Base-by-base conservation (phyloP, 2,797 vertebrate genomes). In the Pseudopleuronectes americanus region DNA sequence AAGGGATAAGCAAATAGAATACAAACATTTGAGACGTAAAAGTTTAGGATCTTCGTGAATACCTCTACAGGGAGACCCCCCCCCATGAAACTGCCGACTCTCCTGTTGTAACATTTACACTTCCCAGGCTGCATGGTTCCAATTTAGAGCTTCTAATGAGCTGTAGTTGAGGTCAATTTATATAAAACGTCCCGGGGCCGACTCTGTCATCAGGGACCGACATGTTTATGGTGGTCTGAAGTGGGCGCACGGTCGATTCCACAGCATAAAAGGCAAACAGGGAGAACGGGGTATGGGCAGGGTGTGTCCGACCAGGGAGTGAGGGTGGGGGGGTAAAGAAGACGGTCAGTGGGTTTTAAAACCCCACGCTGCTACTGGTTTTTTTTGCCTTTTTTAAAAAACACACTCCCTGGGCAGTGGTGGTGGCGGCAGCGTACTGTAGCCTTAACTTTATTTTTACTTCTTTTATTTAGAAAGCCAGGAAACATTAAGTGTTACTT, bases 151-250 rank as follows among this genome's bases (percentile, higher is more conserved):
- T 78, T 94, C 93, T 95, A 95, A 95, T 95, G 93, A 94, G 94
- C 92, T 94, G 93, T 91, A 94, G 90, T 95, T 95, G 93, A 94
- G 94, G 94, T 94, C 92, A 94, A 93, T 93, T 93, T 94, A 90
- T 92, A 92, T 93, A 92, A 93, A 93, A 94, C 82, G 85, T 93
- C 93, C 93, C 77, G 61, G 81, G 91, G 88, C 92, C 69, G 74
- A 90, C 90, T 94, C 94, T 95, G 92, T 95, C 95, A 95, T 95
- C 94, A 94, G 81, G 90, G 89, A 53, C 92, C 89, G 86, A 92
- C 92, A 94, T 95, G 93, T 95, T 95, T 94, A 94, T 84, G 92
- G 93, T 93, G 94, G 93, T 94, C 94, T 95, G 92, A 94, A 94
- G 94, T 93, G 93, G 94, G 94, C 83, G 88, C 85, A 92, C 68